phyloP scores from a whole-genome alignment of 2,888 invertebrate genomes.

The Ophioninae sp. region DNA sequence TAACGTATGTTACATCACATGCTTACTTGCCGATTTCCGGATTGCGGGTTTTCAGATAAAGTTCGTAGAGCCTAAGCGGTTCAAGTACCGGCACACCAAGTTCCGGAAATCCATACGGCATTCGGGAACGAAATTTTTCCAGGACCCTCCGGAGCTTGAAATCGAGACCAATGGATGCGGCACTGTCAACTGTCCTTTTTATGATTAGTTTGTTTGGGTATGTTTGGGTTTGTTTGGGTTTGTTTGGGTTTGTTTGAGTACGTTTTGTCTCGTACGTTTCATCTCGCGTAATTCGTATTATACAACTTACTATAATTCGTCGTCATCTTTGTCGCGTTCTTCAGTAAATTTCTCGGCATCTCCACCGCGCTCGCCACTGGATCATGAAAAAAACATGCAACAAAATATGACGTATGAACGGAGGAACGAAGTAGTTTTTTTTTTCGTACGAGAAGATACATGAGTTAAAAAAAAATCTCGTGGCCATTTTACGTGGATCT shows the following conservation, averaged over 20 bases:
- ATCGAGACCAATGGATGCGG: constrained; percentile 76
- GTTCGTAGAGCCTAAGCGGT: constrained; percentile 71
- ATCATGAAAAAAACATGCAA: constrained; percentile 45
- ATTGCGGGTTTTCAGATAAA: constrained; percentile 70
- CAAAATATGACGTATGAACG: constrained; percentile 23
- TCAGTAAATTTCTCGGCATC: constrained; percentile 73
- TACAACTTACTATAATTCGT: constrained; percentile 76
- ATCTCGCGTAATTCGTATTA: constrained; percentile 34
- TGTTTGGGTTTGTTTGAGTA: too few relatives aligned
- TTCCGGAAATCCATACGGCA: constrained; percentile 76
- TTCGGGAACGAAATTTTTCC: constrained; percentile 74
- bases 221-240: too few relatives aligned
- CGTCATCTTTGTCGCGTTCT: constrained; percentile 75
- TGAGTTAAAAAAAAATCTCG: neutral
- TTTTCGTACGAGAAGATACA: neutral
- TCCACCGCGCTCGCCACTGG: constrained; percentile 75
- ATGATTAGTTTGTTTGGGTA: too few relatives aligned
- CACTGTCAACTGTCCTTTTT: constrained; percentile 76
- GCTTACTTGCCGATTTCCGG: constrained; percentile 76
- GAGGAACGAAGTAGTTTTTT: neutral
- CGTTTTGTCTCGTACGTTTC: constrained; percentile 14
- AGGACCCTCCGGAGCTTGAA: constrained; percentile 74
- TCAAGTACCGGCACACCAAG: constrained; percentile 74
- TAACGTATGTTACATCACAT: neutral
- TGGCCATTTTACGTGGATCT: neutral